A percentile compares a stretch with the other conserved stretches of the same genome.
phyloP scores from a whole-genome alignment of 2,888 invertebrate genomes.

The Euplagia quadripunctaria region DNA sequence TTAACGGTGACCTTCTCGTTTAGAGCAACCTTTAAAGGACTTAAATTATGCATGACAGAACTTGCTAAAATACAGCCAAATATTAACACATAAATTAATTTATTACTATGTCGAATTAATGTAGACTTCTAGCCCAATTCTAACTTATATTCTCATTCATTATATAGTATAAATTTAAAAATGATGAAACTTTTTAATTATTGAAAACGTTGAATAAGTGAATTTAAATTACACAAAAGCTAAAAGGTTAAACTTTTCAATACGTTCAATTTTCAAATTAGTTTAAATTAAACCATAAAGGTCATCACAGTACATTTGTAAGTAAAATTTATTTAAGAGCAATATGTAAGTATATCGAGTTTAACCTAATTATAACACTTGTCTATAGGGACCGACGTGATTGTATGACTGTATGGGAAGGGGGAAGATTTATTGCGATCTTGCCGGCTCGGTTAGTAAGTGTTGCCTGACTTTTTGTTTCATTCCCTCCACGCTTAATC shows the following conservation, averaged over 20 bases:
- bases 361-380: conserved; percentile 85
- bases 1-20: background rate
- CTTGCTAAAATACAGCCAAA: background rate
- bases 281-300: background rate
- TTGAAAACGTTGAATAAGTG: background rate
- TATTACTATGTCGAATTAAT: background rate
- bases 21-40: background rate
- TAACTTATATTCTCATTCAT: background rate
- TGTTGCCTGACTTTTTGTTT: conserved; percentile 80
- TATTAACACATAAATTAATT: background rate
- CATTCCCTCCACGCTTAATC: conserved; percentile 79
- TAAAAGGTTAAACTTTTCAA: background rate
- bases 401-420: conserved; percentile 74
- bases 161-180: background rate
- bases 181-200: background rate
- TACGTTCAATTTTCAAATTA: background rate
- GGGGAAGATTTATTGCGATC: conserved; percentile 82
- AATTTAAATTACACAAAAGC: background rate
- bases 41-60: too few species aligned
- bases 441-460: conserved; percentile 80
- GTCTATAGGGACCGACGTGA: conserved; percentile 75
- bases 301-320: background rate
- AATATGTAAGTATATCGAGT: conserved; percentile 65
- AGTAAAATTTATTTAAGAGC: conserved; percentile 22
- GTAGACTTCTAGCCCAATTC: background rate